Conservation (phyloP, 1,140 invertebrate genomes). For the Drosophila trapezifrons region DNA sequence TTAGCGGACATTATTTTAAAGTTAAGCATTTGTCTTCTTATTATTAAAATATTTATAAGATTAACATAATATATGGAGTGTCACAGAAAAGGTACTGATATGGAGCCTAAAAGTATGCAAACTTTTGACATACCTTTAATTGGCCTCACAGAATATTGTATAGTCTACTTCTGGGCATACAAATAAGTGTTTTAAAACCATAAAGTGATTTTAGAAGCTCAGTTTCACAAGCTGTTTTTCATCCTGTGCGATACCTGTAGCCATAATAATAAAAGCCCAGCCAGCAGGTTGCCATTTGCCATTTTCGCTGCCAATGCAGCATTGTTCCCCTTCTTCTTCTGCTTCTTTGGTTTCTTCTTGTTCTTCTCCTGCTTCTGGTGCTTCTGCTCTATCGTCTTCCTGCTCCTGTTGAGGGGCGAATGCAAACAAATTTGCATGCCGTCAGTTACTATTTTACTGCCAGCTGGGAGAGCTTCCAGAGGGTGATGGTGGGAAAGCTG, state of each 20-base stretch:
- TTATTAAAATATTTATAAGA: too few species aligned
- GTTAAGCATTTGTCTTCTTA: too few species aligned
- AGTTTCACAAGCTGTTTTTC: neutral
- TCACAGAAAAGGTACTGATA: too few species aligned
- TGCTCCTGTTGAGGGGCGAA: constrained; percentile 56
- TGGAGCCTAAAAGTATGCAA: too few species aligned
- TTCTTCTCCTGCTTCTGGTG: constrained; percentile 28
- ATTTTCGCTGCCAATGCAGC: constrained; percentile 65
- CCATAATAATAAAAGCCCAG: constrained; percentile 79
- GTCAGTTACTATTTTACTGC: constrained; percentile 83
- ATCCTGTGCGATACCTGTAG: constrained; percentile 22
- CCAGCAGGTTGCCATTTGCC: constrained; percentile 70
- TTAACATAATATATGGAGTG: too few species aligned
- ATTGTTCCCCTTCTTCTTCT: constrained; percentile 50
- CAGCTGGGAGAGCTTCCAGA: constrained; percentile 61
- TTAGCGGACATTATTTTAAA: too few species aligned
- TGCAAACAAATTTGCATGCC: constrained; percentile 83
- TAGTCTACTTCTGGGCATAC: neutral
- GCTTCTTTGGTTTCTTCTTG: constrained; percentile 33
- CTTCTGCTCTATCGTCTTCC: constrained; percentile 28
- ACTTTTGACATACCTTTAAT: too few species aligned
- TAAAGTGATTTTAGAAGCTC: too few species aligned
- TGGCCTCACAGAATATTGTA: neutral
- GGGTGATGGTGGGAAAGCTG: constrained; percentile 8
- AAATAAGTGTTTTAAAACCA: neutral